A percentile compares a stretch with the other conserved stretches of the same genome.
These are phyloP conservation scores for Hyles lineata DNA, from an alignment of 2,888 invertebrate genomes.

Conservation along the genomic window DNA sequence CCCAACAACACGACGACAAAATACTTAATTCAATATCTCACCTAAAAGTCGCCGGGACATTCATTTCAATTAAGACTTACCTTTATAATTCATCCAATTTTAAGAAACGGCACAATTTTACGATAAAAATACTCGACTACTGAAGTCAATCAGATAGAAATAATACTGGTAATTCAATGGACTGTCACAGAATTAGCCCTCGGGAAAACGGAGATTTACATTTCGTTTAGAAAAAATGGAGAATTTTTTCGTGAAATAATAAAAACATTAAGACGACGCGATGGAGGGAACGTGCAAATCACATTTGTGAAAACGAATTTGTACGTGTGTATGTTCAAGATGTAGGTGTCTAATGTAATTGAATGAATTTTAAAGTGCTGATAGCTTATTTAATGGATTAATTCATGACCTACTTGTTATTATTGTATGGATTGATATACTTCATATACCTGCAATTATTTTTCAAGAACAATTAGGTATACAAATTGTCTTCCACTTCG, in stretches of 20 bases:
- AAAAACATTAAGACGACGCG: neutral
- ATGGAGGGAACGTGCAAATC: neutral
- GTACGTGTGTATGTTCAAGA: neutral
- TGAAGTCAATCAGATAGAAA: conserved; percentile 20
- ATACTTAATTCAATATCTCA: neutral
- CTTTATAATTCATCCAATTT: conserved; percentile 7
- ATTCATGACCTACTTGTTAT: too few relatives aligned
- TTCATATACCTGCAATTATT: too few relatives aligned
- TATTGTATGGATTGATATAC: too few relatives aligned
- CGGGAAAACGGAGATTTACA: conserved; percentile 4
- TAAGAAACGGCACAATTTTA: neutral
- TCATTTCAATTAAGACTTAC: conserved; percentile 12
- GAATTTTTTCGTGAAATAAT: conserved; percentile 10
- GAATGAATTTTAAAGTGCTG: too few relatives aligned
- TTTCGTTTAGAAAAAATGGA: neutral
- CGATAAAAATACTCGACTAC: conserved; percentile 3
- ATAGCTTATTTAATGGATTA: too few relatives aligned
- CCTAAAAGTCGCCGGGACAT: neutral
- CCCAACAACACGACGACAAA: neutral
- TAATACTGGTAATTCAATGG: conserved; percentile 23
- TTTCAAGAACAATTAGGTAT: too few relatives aligned
- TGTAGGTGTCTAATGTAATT: too few relatives aligned
- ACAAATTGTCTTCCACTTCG: too few relatives aligned
- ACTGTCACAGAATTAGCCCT: conserved; percentile 13
- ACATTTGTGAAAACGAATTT: neutral